phyloP scores from a whole-genome alignment of 2,888 invertebrate species.

The Parnassius smintheus region DNA sequence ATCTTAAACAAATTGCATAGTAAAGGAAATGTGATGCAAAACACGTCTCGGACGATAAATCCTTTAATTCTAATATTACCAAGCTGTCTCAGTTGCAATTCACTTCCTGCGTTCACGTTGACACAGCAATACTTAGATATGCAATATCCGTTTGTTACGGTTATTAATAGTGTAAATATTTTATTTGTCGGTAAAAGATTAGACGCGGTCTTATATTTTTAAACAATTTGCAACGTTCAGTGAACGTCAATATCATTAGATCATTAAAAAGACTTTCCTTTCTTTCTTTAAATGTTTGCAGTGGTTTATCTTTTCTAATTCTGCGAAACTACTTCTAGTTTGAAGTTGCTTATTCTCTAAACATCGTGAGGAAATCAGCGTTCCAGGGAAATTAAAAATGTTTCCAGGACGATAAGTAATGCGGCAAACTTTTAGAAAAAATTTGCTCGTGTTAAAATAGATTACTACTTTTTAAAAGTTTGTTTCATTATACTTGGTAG shows the following conservation, averaged over 20 bases:
- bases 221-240: conserved; percentile 17
- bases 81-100: not conserved
- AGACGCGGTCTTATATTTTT: conserved; percentile 9
- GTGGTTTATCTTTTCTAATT: conserved; percentile 17
- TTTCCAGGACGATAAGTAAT: too few species aligned
- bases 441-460: too few species aligned
- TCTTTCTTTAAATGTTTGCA: conserved; percentile 26
- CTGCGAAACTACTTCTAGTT: not conserved
- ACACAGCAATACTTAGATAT: not conserved
- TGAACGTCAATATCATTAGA: conserved; percentile 16
- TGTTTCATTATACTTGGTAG: too few species aligned
- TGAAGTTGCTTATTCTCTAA: too few species aligned
- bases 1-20: not conserved
- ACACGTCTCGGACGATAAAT: not conserved
- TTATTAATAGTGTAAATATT: not conserved
- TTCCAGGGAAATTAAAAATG: too few species aligned
- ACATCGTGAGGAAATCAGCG: too few species aligned
- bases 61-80: not conserved
- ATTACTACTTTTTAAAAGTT: too few species aligned
- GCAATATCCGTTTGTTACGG: conserved; percentile 3
- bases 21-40: not conserved
- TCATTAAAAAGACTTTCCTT: conserved; percentile 25
- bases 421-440: too few species aligned
- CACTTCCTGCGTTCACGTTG: not conserved
- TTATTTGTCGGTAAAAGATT: conserved; percentile 14